Evolutionary conservation across 2,888 invertebrate genomes (phyloP).

Genomic region (Papilio demoleus): DNA sequence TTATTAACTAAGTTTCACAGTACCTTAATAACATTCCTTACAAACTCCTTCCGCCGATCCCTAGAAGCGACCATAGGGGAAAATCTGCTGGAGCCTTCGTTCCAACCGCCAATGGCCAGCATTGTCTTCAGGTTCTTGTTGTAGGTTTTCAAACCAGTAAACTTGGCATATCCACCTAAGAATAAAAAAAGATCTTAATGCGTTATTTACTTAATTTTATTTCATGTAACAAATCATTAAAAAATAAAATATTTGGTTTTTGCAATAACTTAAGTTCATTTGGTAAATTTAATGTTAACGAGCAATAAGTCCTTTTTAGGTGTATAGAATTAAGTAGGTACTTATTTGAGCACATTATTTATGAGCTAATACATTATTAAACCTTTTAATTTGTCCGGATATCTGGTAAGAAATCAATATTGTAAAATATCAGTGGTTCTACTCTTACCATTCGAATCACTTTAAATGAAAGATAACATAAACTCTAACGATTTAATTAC

Average conservation of each 20-base stretch:
- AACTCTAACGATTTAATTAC: too few relatives aligned
- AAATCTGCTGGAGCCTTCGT: slow-evolving; percentile 94
- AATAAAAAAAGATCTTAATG: neutral
- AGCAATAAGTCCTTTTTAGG: neutral
- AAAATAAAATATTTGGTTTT: too few relatives aligned
- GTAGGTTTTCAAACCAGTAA: slow-evolving; percentile 95
- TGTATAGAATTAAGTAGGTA: neutral
- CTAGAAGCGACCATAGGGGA: slow-evolving; percentile 93
- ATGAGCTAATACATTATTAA: too few relatives aligned
- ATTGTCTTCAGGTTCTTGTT: slow-evolving; percentile 95
- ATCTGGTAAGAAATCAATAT: neutral
- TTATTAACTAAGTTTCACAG: slow-evolving; percentile 15
- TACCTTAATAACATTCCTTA: slow-evolving; percentile 92
- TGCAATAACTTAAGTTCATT: neutral
- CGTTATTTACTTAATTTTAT: neutral
- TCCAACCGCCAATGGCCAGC: slow-evolving; percentile 96
- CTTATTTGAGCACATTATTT: neutral
- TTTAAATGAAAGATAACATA: too few relatives aligned
- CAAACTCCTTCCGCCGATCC: slow-evolving; percentile 90
- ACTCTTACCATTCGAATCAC: too few relatives aligned
- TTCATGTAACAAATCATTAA: too few relatives aligned
- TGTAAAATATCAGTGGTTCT: too few relatives aligned
- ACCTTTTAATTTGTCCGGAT: too few relatives aligned
- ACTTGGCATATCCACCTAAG: slow-evolving; percentile 96
- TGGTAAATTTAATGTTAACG: slow-evolving; percentile 1